Evolutionary conservation across 2,113 vertebrate genomes (phyloP).

Genomic region (Benitochromis conjunctus): DNA sequence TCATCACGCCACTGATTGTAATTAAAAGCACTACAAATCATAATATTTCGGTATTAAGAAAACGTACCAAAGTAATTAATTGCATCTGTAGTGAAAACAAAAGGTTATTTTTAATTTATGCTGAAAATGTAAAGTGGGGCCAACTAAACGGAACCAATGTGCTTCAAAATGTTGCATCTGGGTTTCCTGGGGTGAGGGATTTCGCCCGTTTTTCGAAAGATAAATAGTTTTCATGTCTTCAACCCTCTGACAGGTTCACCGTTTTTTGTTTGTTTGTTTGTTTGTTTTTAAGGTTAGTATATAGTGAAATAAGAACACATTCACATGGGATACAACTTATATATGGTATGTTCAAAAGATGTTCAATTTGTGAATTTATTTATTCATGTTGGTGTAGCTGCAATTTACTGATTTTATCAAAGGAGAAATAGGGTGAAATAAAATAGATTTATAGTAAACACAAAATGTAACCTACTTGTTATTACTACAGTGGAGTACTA

Average conservation of each 20-base stretch:
- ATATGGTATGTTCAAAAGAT: background rate
- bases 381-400: background rate
- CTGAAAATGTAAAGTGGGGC: background rate
- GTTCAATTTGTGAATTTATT: background rate
- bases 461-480: background rate
- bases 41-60: background rate
- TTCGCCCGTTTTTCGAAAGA: background rate
- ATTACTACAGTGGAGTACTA: background rate
- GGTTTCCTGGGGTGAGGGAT: background rate
- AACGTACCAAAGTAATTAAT: background rate
- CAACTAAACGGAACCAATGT: background rate
- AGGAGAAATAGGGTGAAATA: background rate
- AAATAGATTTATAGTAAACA: background rate
- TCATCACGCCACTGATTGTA: background rate
- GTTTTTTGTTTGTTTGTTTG: background rate
- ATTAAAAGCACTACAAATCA: background rate
- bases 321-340: background rate
- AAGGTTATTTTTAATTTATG: background rate
- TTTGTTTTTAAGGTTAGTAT: background rate
- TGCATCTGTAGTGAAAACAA: background rate
- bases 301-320: background rate
- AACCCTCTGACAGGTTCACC: background rate
- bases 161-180: background rate
- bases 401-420: background rate
- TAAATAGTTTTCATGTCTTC: background rate